Conservation (phyloP, 2,797 vertebrate species). For the Pangasius djambal region DNA sequence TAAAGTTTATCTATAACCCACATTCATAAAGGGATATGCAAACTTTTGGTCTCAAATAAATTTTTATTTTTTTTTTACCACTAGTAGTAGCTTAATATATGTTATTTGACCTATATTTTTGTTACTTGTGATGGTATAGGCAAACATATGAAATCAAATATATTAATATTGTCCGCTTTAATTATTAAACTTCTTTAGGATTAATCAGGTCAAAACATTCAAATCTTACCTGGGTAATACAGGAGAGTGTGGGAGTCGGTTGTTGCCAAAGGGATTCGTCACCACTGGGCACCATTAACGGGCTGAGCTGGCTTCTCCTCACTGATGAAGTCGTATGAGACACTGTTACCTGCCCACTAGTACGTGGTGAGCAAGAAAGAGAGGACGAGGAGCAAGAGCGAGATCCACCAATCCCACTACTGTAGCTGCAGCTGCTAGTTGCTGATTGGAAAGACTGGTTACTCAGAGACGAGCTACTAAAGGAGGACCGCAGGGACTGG, state of each 20-base stretch:
- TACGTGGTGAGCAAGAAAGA: conserved; percentile 59
- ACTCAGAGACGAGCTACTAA: conserved; percentile 69
- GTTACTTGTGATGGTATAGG: not conserved
- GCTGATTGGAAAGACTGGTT: conserved; percentile 71
- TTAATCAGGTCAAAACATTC: not conserved
- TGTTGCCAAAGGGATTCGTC: conserved; percentile 79
- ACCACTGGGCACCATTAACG: conserved; percentile 76
- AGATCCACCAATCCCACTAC: conserved; percentile 65
- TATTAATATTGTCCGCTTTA: not conserved
- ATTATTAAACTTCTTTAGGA: not conserved
- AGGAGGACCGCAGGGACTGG: conserved; percentile 69
- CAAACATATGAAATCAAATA: not conserved
- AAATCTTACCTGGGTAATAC: conserved; percentile 79
- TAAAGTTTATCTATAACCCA: not conserved
- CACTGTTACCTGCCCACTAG: conserved; percentile 49
- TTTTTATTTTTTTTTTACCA: not conserved
- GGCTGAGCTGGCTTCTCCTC: conserved; percentile 80
- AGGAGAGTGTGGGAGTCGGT: conserved; percentile 79
- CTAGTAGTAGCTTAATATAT: not conserved
- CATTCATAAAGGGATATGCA: not conserved
- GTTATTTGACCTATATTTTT: not conserved
- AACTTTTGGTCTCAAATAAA: not conserved
- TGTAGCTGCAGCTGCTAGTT: conserved; percentile 69
- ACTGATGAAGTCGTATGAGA: conserved; percentile 66
- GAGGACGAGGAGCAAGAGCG: conserved; percentile 64